Percentiles rank a stretch among this genome's conserved stretches.
phyloP scores from a whole-genome alignment of 2,888 invertebrate genomes.

The Ceriagrion tenellum region DNA sequence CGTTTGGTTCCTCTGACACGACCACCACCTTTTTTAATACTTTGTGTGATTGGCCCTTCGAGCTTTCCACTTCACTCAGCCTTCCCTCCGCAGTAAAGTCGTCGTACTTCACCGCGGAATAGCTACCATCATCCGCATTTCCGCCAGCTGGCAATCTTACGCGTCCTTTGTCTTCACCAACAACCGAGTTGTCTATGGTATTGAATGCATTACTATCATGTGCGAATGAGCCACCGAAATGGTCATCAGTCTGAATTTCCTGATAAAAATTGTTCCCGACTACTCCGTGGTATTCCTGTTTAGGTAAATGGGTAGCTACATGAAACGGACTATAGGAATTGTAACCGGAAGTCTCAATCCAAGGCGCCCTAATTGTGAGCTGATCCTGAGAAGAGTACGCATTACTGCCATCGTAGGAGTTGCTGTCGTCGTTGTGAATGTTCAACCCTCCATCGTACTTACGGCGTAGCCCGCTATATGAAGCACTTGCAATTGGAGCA shows the following conservation, averaged over 20 bases:
- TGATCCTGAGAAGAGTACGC: not conserved
- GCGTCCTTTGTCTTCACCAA: not conserved
- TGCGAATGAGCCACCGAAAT: not conserved
- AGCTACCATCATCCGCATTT: not conserved
- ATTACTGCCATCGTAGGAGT: not conserved
- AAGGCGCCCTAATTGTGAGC: not conserved
- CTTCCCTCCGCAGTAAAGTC: not conserved
- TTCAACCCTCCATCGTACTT: not conserved
- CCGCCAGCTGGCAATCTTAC: not conserved
- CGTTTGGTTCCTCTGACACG: not conserved
- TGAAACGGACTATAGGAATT: not conserved
- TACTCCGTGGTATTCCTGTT: not conserved
- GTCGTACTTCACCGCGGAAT: not conserved
- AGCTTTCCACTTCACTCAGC: not conserved
- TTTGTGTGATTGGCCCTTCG: not conserved
- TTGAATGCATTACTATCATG: not conserved
- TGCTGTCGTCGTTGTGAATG: not conserved
- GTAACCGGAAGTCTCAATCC: not conserved
- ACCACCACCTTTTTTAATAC: not conserved
- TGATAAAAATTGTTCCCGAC: not conserved
- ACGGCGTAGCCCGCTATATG: not conserved
- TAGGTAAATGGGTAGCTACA: not conserved
- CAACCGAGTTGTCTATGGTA: not conserved
- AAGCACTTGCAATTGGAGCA: not conserved
- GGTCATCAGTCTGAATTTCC: not conserved